Percentiles rank a stretch among this genome's conserved stretches.
Evolutionary conservation across 2,888 invertebrate genomes (phyloP).

Genomic region (Drosophila siamana): DNA sequence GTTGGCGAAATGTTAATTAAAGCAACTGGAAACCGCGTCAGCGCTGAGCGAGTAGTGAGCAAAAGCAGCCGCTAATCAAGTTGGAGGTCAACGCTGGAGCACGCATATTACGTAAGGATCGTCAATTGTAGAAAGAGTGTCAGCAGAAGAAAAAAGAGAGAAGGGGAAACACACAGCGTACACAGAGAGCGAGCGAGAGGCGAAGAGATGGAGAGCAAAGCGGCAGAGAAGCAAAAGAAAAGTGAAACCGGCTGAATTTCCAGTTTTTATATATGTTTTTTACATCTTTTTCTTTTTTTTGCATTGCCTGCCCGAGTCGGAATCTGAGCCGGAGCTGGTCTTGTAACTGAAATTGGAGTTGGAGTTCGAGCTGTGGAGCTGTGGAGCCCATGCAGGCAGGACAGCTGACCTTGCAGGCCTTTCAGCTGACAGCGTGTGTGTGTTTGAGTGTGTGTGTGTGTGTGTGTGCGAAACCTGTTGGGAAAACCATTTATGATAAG

Average conservation of each 20-base stretch:
- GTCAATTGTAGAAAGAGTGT: neutral
- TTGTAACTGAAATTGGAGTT: neutral
- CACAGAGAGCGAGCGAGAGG: too few species aligned
- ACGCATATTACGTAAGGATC: conserved; percentile 68
- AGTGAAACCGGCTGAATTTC: conserved; percentile 65
- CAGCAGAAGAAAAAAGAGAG: neutral
- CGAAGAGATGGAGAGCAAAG: neutral
- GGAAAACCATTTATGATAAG: conserved; percentile 66
- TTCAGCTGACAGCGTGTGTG: conserved; percentile 3
- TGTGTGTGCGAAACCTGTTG: conserved; percentile 58
- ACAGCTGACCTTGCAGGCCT: conserved; percentile 34
- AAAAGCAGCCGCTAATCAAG: conserved; percentile 70
- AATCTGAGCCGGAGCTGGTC: neutral
- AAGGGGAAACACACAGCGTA: neutral
- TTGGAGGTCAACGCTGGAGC: conserved; percentile 71
- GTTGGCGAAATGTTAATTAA: conserved; percentile 73
- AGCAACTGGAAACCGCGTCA: conserved; percentile 52
- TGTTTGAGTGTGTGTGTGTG: conserved; percentile 15
- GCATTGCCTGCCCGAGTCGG: neutral
- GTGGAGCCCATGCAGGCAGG: conserved; percentile 13
- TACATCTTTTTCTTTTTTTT: neutral
- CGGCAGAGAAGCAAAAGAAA: conserved; percentile 34
- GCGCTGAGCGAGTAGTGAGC: conserved; percentile 43
- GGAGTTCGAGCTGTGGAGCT: neutral
- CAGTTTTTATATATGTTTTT: conserved; percentile 36